phyloP scores from a whole-genome alignment of 2,113 vertebrate genomes.

The Sapayoa aenigma region DNA sequence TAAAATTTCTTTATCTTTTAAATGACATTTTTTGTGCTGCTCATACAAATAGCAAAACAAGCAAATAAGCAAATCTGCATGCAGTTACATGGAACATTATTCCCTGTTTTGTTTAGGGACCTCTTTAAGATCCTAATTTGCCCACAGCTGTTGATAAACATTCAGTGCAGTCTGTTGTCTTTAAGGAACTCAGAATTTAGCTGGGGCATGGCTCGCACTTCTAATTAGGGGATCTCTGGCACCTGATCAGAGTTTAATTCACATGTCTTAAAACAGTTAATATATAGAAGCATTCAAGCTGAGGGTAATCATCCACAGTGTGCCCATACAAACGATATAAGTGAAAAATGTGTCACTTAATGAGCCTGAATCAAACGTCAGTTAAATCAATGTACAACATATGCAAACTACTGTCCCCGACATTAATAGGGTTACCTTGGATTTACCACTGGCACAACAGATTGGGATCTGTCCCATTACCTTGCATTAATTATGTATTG shows the following conservation, averaged over 20 bases:
- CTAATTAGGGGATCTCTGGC: not conserved
- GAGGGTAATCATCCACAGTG: slow-evolving; percentile 18
- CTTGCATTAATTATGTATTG: not conserved
- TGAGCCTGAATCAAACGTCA: slow-evolving; percentile 5
- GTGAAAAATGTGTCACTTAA: slow-evolving; percentile 16
- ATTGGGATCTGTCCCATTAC: not conserved
- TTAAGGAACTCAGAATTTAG: not conserved
- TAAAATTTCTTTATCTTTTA: not conserved
- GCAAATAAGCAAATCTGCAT: not conserved
- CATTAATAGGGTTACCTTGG: slow-evolving; percentile 1
- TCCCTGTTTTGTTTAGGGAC: not conserved
- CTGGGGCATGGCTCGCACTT: not conserved
- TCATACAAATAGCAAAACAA: not conserved
- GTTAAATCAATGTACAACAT: slow-evolving; percentile 24
- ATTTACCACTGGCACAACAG: not conserved
- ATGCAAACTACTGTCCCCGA: not conserved
- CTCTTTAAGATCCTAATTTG: not conserved
- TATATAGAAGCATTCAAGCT: slow-evolving; percentile 18
- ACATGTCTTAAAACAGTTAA: slow-evolving; percentile 14
- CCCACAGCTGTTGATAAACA: not conserved
- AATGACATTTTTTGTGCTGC: not conserved
- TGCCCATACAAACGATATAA: not conserved
- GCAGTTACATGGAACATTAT: not conserved
- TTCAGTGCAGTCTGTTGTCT: not conserved
- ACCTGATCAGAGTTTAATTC: slow-evolving; percentile 36